A percentile compares a stretch with the other conserved stretches of the same genome.
phyloP scores from a whole-genome alignment of 2,888 invertebrate species.

The Epistrophe eligans region DNA sequence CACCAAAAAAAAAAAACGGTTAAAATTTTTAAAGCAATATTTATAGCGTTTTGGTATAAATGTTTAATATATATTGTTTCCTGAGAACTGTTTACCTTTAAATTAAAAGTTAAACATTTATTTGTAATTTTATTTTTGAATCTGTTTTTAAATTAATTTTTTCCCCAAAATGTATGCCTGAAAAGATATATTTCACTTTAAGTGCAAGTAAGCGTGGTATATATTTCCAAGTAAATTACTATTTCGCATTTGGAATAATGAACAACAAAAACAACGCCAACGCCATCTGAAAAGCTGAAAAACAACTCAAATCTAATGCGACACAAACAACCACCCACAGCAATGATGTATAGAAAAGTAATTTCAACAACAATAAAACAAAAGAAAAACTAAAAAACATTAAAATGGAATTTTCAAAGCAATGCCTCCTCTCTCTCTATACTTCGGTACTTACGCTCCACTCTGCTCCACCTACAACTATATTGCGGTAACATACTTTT shows the following conservation, averaged over 20 bases:
- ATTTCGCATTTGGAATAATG: neutral
- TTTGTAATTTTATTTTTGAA: neutral
- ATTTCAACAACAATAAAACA: constrained; percentile 28
- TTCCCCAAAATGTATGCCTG: neutral
- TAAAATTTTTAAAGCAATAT: no score
- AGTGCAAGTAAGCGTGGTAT: neutral
- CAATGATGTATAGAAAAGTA: neutral
- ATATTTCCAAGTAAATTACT: neutral
- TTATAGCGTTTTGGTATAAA: no score
- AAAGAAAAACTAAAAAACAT: constrained; percentile 17
- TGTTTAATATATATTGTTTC: no score
- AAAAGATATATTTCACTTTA: neutral
- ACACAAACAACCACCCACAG: neutral
- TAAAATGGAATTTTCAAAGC: constrained; percentile 44
- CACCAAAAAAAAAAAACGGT: no score
- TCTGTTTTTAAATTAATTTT: neutral
- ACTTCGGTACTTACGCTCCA: neutral
- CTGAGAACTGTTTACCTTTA: no score
- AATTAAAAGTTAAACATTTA: neutral
- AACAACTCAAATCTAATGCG: constrained; percentile 21
- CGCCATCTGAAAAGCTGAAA: neutral
- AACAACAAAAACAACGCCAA: neutral
- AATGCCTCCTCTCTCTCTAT: neutral
- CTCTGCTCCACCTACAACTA: constrained; percentile 13
- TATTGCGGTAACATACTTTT: constrained; percentile 48